These are phyloP conservation scores for Watsonalla cultraria DNA, from an alignment of 2,888 invertebrate species.

Conservation along the genomic window DNA sequence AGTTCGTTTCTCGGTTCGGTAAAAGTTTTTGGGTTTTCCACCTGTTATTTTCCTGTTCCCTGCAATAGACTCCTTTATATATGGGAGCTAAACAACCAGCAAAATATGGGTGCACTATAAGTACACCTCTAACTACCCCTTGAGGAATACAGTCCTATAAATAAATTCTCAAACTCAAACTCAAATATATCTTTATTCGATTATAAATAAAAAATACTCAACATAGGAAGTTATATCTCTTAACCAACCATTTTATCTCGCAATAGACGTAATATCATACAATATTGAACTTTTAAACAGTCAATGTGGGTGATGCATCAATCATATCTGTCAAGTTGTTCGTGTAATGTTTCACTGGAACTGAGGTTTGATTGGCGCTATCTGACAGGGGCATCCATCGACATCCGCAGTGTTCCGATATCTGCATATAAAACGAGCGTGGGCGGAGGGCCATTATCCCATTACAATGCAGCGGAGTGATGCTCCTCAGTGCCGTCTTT, in stretches of 20 bases:
- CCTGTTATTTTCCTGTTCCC: too few relatives aligned
- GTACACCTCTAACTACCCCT: too few relatives aligned
- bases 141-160: too few relatives aligned
- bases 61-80: too few relatives aligned
- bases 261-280: neutral
- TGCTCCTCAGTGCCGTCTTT: neutral
- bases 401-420: conserved; percentile 38
- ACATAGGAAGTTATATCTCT: too few relatives aligned
- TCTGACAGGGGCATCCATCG: conserved; percentile 30
- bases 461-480: conserved; percentile 42
- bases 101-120: too few relatives aligned
- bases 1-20: too few relatives aligned
- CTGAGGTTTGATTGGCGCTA: conserved; percentile 36
- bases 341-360: conserved; percentile 25
- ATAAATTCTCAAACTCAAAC: too few relatives aligned
- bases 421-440: conserved; percentile 69
- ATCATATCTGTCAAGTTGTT: conserved; percentile 29
- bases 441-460: conserved; percentile 58
- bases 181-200: too few relatives aligned
- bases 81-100: too few relatives aligned
- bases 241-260: neutral
- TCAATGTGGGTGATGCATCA: conserved; percentile 25
- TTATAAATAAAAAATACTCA: too few relatives aligned
- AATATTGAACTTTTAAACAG: neutral
- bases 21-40: too few relatives aligned